Percentiles rank a stretch among this genome's conserved stretches.
Evolutionary conservation across 1,140 invertebrate genomes (phyloP).

Genomic region (Phymastichus coffea): DNA sequence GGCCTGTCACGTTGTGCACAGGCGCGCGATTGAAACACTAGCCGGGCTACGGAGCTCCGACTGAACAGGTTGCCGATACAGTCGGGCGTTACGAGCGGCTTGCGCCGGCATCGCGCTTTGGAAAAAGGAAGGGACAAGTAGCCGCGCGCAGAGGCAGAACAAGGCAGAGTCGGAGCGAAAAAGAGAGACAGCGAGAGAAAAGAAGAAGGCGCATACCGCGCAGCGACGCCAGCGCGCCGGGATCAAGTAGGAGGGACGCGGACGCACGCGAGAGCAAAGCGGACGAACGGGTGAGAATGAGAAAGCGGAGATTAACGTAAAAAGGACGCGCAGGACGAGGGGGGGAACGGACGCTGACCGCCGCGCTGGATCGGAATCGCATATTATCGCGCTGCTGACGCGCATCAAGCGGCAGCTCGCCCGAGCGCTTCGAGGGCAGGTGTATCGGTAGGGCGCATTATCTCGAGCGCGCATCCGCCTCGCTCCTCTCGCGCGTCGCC

Average conservation of each 20-base stretch:
- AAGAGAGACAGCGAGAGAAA: conserved; percentile 4
- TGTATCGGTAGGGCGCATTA: conserved; percentile 27
- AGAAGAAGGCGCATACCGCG: conserved; percentile 11
- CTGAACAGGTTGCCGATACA: too few species aligned
- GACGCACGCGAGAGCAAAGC: neutral
- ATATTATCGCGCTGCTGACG: conserved; percentile 48
- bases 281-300: conserved; percentile 14
- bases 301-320: conserved; percentile 17
- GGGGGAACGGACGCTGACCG: neutral
- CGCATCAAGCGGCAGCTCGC: conserved; percentile 23
- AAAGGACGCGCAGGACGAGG: conserved; percentile 9
- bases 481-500: neutral
- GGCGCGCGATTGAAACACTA: too few species aligned
- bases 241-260: conserved; percentile 19
- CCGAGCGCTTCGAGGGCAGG: conserved; percentile 2
- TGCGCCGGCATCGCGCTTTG: too few species aligned
- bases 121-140: too few species aligned
- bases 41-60: too few species aligned
- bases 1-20: too few species aligned
- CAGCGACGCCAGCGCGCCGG: neutral
- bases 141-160: too few species aligned
- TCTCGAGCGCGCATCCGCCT: neutral
- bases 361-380: conserved; percentile 43
- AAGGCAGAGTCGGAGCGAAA: conserved; percentile 10
- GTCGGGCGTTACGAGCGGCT: too few species aligned